A percentile compares a stretch with the other conserved stretches of the same genome.
Conservation (phyloP, 2,797 vertebrate species). For the Centroberyx gerrardi region DNA sequence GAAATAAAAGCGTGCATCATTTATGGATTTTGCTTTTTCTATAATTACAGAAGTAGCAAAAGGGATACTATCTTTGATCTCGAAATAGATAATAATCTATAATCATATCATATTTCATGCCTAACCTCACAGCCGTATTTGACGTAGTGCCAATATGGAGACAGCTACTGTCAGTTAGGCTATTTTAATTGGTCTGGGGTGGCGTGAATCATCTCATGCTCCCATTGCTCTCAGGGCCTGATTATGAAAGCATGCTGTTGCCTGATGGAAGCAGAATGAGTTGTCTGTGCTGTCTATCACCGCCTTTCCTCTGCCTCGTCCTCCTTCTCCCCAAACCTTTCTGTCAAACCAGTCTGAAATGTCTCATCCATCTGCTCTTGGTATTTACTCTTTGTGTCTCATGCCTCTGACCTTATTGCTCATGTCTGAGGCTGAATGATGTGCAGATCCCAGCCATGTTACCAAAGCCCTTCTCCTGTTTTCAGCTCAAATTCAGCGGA, state of each 20-base stretch:
- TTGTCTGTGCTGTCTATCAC: constrained; percentile 60
- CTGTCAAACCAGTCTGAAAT: constrained; percentile 45
- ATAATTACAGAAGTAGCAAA: constrained; percentile 3
- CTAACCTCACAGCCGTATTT: constrained; percentile 27
- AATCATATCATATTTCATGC: constrained; percentile 23
- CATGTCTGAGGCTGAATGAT: constrained; percentile 13
- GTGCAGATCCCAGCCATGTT: background rate
- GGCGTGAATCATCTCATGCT: constrained; percentile 61
- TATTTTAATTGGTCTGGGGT: constrained; percentile 67
- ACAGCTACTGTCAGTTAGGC: constrained; percentile 9
- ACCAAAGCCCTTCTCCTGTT: background rate
- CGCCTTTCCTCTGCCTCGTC: constrained; percentile 33
- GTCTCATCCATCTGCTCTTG: constrained; percentile 50
- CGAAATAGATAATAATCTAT: constrained; percentile 34
- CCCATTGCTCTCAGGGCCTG: constrained; percentile 62
- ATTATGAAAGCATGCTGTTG: constrained; percentile 63
- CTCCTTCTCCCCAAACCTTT: constrained; percentile 20
- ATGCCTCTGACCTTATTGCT: constrained; percentile 49
- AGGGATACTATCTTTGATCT: background rate
- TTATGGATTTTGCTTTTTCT: background rate
- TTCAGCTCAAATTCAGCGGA: background rate
- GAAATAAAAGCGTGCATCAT: background rate
- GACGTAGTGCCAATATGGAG: constrained; percentile 33
- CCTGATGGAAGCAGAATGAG: constrained; percentile 70
- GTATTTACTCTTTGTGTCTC: constrained; percentile 37